These are phyloP conservation scores for Campylomormyrus tamandua DNA, from an alignment of 2,113 vertebrate genomes.

Conservation along the genomic window DNA sequence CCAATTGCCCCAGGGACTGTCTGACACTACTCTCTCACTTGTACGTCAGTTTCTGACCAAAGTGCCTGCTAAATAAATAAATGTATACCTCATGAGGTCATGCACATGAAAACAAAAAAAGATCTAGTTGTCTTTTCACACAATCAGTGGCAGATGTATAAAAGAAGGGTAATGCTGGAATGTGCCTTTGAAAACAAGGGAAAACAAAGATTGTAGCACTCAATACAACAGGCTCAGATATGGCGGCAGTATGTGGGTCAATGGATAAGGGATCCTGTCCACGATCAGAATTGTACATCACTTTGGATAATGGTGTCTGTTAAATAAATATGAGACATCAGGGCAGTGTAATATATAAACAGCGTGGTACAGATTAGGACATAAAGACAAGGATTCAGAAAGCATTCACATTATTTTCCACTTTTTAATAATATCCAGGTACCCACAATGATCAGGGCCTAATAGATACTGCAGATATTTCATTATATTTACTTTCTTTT, in stretches of 20 bases:
- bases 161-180: neutral
- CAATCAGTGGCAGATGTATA: neutral
- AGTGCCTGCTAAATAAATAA: neutral
- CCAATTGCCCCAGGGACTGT: neutral
- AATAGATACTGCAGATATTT: neutral
- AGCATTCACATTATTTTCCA: neutral
- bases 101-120: neutral
- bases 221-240: neutral
- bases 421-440: neutral
- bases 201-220: neutral
- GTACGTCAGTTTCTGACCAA: neutral
- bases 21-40: neutral
- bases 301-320: no score
- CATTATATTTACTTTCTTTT: neutral
- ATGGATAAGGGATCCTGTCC: neutral
- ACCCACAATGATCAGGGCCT: neutral
- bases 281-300: no score
- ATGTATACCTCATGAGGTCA: neutral
- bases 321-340: neutral
- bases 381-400: neutral
- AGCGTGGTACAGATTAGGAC: neutral
- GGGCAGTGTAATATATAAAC: neutral
- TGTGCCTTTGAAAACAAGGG: neutral
- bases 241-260: no score
- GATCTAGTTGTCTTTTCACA: neutral